Percentiles rank a stretch among this genome's conserved stretches.
Conservation (phyloP, 2,888 invertebrate species). For the Chrysomela aeneicollis region DNA sequence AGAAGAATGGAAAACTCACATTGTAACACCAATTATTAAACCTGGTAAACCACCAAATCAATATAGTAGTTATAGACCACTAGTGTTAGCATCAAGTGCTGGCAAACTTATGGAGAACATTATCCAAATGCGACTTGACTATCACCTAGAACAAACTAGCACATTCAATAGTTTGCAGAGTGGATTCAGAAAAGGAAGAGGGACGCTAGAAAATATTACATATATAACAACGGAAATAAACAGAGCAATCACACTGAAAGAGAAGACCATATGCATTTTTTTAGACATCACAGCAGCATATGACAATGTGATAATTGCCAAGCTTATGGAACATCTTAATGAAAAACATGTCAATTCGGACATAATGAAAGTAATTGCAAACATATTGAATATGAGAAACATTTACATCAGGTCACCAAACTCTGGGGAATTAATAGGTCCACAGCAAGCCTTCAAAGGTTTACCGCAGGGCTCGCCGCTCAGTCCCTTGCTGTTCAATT, state of each 20-base stretch:
- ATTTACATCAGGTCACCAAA: neutral
- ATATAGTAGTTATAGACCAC: slow-evolving; percentile 7
- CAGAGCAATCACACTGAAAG: neutral
- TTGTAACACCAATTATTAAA: slow-evolving; percentile 13
- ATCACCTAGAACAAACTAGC: neutral
- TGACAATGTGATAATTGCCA: slow-evolving; percentile 8
- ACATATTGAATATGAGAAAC: neutral
- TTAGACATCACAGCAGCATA: slow-evolving; percentile 8
- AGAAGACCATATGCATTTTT: neutral
- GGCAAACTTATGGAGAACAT: neutral
- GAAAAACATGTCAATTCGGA: neutral
- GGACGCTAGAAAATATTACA: neutral
- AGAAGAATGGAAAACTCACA: slow-evolving; percentile 23
- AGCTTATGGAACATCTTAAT: neutral
- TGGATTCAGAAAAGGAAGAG: slow-evolving; percentile 5
- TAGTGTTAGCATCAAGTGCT: neutral
- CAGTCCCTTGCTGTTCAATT: slow-evolving; percentile 25
- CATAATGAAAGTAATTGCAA: neutral
- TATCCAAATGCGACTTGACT: neutral
- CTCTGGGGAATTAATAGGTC: neutral
- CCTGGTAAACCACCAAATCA: neutral
- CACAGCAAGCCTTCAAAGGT: neutral
- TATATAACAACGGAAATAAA: neutral
- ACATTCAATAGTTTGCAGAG: neutral
- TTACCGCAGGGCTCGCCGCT: slow-evolving; percentile 19